Percentiles rank a stretch among this genome's conserved stretches.
phyloP scores from a whole-genome alignment of 2,113 vertebrate genomes.

The Bos javanicus region DNA sequence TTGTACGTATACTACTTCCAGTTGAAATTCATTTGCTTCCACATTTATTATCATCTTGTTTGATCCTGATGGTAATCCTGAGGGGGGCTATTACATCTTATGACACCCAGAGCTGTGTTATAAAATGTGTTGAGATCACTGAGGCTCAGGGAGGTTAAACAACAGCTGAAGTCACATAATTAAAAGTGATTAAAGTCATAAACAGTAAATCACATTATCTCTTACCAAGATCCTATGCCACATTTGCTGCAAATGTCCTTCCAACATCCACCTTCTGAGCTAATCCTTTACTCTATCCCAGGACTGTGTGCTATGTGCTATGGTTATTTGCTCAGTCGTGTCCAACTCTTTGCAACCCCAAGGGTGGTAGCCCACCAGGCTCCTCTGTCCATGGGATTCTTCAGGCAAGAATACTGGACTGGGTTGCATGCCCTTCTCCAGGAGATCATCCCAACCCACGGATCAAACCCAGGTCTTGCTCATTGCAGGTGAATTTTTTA shows the following conservation, averaged over 20 bases:
- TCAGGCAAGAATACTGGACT: background rate
- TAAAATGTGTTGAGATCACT: background rate
- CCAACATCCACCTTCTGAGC: background rate
- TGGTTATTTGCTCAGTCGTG: background rate
- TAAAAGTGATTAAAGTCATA: background rate
- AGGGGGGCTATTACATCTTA: background rate
- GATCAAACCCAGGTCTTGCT: background rate
- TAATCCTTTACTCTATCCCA: background rate
- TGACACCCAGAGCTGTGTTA: background rate
- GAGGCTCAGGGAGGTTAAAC: background rate
- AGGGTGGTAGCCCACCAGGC: background rate
- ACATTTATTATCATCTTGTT: background rate
- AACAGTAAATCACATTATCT: background rate
- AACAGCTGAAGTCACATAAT: background rate
- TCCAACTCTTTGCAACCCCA: accelerated
- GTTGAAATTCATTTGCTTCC: background rate
- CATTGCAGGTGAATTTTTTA: background rate
- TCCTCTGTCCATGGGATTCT: background rate
- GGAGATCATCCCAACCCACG: background rate
- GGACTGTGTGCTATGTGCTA: background rate
- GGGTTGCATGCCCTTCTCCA: background rate
- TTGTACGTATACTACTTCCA: background rate
- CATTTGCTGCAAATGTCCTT: background rate
- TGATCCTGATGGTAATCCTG: background rate
- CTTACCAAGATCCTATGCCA: background rate